Base-by-base conservation (phyloP, 2,113 vertebrate species). In the Boleophthalmus pectinirostris region DNA sequence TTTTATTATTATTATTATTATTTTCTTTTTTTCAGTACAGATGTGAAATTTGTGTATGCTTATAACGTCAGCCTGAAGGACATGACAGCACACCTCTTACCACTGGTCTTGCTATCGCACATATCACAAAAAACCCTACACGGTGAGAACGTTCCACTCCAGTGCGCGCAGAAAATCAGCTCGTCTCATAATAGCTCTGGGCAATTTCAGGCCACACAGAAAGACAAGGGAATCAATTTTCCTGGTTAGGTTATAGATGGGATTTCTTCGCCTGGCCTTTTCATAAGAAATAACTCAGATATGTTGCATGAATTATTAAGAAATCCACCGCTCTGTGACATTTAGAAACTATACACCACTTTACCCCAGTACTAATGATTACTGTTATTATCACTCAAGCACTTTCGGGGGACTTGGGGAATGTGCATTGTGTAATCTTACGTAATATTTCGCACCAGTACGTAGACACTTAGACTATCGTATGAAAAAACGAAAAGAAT, bases 161-260 rank as follows among this genome's bases (percentile, higher is more conserved):
- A 66, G 66, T 81, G 90, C 84, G 79, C 85, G 79, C 63, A 79
- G 75, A 89, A 90, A 90, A 89, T 89, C 81, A 85, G 82, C 90
- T 87, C 86, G 78, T 81, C 86, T 87, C 77, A 85, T 90, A 86
- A 89, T 85, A 85, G 87, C 88, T 89, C 75, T 73, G 85, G 88
- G 90, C 90, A 90, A 92, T 92, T 90, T 89, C 90, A 91, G 91
- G 91, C 91, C 91, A 91, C 92, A 89, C 85, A 74, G 87, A 87
- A 89, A 83, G 81, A 91, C 88, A 88, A 91, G 89, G 87, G 90
- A 93, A 92, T 92, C 91, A 88, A 90, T 93, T 91, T 92, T 69
- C 80, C 87, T 88, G 89, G 86, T 89, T 90, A 89, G 85, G 88
- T 88, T 88, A 87, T 88, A 83, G 84, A 90, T 90, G 82, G 85